Conservation (phyloP, 2,797 vertebrate species). For the Xiphophorus birchmanni region DNA sequence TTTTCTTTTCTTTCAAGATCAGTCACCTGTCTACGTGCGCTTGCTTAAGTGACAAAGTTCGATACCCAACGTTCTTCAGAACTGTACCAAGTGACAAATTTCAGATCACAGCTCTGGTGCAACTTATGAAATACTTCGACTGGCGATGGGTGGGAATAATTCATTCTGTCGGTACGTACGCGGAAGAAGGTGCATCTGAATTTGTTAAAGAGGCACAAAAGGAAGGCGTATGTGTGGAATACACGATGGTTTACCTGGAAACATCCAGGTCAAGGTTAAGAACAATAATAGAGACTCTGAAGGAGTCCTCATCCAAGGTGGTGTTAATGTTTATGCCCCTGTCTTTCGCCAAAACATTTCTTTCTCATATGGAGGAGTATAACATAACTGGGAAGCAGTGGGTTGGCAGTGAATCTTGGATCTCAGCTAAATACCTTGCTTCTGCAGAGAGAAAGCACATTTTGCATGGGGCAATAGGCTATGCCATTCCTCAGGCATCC, state of each 20-base stretch:
- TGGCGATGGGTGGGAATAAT: constrained; percentile 76
- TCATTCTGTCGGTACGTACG: constrained; percentile 29
- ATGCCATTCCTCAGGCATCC: constrained; percentile 59
- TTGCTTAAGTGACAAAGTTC: constrained; percentile 66
- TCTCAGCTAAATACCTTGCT: constrained; percentile 59
- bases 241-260: constrained; percentile 20
- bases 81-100: constrained; percentile 71
- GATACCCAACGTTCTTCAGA: constrained; percentile 69
- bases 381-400: constrained; percentile 73
- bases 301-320: constrained; percentile 60
- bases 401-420: constrained; percentile 67
- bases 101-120: constrained; percentile 58
- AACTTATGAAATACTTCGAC: constrained; percentile 71
- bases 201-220: constrained; percentile 53
- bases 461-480: constrained; percentile 66
- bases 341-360: constrained; percentile 33
- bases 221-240: constrained; percentile 69
- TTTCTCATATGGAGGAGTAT: constrained; percentile 39
- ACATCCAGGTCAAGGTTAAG: fast-evolving
- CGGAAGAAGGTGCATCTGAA: constrained; percentile 33
- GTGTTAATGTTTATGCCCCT: constrained; percentile 67
- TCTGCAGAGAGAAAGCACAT: constrained; percentile 48
- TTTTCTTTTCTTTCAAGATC: constrained; percentile 54
- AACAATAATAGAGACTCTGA: constrained; percentile 37
- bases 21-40: constrained; percentile 68